These are phyloP conservation scores for Neoascia interrupta DNA, from an alignment of 2,888 invertebrate genomes.

Conservation along the genomic window DNA sequence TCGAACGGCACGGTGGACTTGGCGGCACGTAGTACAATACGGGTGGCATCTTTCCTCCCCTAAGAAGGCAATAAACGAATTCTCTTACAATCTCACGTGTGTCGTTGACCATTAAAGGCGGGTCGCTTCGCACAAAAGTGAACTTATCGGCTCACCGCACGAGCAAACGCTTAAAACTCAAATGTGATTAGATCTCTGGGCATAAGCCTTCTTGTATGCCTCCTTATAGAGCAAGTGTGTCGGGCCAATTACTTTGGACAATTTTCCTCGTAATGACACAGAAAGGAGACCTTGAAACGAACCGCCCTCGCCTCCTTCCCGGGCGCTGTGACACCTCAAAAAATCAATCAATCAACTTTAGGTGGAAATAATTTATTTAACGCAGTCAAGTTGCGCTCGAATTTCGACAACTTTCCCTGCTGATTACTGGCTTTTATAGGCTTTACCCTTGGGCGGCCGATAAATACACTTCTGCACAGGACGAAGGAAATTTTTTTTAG, in stretches of 20 bases:
- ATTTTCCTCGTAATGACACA: conserved; percentile 12
- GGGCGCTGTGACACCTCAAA: neutral
- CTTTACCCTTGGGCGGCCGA: conserved; percentile 23
- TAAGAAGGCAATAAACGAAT: conserved; percentile 79
- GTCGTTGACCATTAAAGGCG: conserved; percentile 73
- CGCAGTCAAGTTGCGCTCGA: conserved; percentile 29
- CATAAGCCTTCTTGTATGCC: too few relatives aligned
- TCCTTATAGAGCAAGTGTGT: neutral
- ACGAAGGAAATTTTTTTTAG: neutral
- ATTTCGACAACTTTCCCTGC: conserved; percentile 34
- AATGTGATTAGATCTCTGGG: conserved; percentile 16
- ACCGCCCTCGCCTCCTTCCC: neutral
- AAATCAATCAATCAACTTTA: conserved; percentile 55
- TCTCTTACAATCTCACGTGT: conserved; percentile 79
- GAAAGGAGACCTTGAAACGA: conserved; percentile 36
- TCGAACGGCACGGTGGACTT: conserved; percentile 83
- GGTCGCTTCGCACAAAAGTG: conserved; percentile 28
- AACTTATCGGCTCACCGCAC: conserved; percentile 51
- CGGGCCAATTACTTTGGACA: conserved; percentile 41
- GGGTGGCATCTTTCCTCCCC: conserved; percentile 79
- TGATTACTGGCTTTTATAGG: too few relatives aligned
- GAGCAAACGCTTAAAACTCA: conserved; percentile 22
- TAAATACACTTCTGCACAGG: conserved; percentile 29
- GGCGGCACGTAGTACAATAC: conserved; percentile 82
- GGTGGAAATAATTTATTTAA: conserved; percentile 35